Conservation (phyloP, 35 echinoderm and acorn worm species). For the Nesometra sesokonis region DNA sequence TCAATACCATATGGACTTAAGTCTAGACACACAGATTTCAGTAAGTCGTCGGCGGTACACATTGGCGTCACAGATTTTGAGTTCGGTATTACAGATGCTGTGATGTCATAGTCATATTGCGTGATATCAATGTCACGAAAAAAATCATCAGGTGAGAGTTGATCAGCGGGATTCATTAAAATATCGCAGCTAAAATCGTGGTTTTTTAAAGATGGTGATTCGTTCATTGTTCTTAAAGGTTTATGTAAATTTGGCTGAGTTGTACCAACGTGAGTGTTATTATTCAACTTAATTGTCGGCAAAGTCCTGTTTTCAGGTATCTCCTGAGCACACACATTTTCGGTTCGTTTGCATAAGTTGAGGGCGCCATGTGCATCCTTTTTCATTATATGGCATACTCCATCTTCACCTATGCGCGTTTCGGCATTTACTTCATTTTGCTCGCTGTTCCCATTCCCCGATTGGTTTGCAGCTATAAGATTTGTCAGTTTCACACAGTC, state of each 20-base stretch:
- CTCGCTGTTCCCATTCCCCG: constrained; percentile 14
- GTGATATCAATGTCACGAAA: constrained; percentile 63
- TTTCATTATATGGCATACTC: neutral
- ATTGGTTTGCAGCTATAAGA: constrained; percentile 37
- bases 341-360: constrained; percentile 12
- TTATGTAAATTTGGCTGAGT: neutral
- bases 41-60: constrained; percentile 40
- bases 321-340: constrained; percentile 4
- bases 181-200: constrained; percentile 7
- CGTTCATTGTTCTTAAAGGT: neutral
- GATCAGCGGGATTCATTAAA: constrained; percentile 32
- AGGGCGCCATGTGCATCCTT: neutral
- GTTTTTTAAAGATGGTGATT: constrained; percentile 1
- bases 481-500: constrained; percentile 43
- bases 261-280: neutral
- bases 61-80: constrained; percentile 16
- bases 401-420: neutral
- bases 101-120: constrained; percentile 59
- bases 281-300: neutral
- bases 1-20: constrained; percentile 9
- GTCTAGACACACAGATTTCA: constrained; percentile 35
- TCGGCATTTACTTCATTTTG: constrained; percentile 36
- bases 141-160: constrained; percentile 44
- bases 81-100: constrained; percentile 30
- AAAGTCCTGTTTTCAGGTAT: neutral